These are phyloP conservation scores for Aldrovandia affinis DNA, from an alignment of 2,797 vertebrate genomes.

Conservation along the genomic window DNA sequence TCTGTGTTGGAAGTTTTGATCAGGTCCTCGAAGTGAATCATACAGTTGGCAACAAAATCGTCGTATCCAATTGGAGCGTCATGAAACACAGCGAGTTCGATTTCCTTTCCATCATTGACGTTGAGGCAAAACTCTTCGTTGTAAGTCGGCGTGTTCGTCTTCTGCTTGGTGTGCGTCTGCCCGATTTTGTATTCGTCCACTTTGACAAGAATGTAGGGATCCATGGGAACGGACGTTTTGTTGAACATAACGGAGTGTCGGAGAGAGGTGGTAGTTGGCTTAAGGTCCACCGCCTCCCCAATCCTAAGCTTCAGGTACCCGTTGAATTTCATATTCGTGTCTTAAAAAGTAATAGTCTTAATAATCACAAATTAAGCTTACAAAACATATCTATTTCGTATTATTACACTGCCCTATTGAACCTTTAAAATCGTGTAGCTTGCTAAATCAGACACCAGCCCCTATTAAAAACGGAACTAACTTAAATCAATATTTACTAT, in stretches of 20 bases:
- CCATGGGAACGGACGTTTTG: slow-evolving; percentile 80
- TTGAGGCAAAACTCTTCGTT: slow-evolving; percentile 92
- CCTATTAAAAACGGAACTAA: background rate
- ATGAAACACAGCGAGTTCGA: slow-evolving; percentile 94
- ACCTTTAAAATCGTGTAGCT: background rate
- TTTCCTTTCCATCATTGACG: slow-evolving; percentile 79
- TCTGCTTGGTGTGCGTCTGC: slow-evolving; percentile 91
- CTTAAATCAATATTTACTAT: background rate
- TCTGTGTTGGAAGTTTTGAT: slow-evolving; percentile 77
- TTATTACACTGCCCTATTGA: background rate
- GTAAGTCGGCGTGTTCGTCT: slow-evolving; percentile 92
- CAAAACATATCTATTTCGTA: background rate
- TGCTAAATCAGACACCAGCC: too few relatives aligned
- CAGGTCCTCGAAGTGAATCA: slow-evolving; percentile 86
- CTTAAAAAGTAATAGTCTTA: background rate
- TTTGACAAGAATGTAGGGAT: slow-evolving; percentile 93
- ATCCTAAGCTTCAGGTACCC: slow-evolving; percentile 90
- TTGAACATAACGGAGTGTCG: slow-evolving; percentile 88
- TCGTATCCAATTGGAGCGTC: slow-evolving; percentile 95
- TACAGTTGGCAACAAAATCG: slow-evolving; percentile 96
- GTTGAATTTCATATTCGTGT: slow-evolving; percentile 87
- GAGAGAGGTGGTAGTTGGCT: slow-evolving; percentile 88
- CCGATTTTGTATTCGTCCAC: slow-evolving; percentile 92
- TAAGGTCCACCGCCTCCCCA: slow-evolving; percentile 90
- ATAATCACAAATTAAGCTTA: background rate